phyloP scores from a whole-genome alignment of 2,113 vertebrate species.

The Python bivittatus region DNA sequence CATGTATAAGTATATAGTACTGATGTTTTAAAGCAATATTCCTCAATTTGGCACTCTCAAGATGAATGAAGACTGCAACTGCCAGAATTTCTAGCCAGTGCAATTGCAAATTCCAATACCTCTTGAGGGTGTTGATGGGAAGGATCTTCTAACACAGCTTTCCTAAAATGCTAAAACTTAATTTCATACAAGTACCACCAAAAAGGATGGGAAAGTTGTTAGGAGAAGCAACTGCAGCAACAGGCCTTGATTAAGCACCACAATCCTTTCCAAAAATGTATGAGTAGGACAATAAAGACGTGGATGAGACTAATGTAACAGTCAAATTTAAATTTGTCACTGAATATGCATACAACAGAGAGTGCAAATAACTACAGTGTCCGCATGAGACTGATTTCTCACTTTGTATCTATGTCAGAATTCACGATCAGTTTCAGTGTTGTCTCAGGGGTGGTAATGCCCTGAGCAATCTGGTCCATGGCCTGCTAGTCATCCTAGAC shows the following conservation, averaged over 20 bases:
- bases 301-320: neutral
- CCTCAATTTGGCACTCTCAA: neutral
- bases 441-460: no score
- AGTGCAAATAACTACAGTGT: neutral
- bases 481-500: no score
- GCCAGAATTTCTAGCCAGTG: neutral
- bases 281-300: neutral
- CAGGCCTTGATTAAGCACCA: neutral
- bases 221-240: neutral
- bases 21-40: neutral
- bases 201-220: neutral
- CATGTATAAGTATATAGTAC: neutral
- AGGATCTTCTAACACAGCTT: neutral
- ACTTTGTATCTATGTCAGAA: no score
- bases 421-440: no score
- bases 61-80: neutral
- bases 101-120: neutral
- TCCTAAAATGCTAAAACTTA: neutral
- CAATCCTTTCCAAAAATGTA: neutral
- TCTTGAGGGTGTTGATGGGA: neutral
- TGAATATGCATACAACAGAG: neutral
- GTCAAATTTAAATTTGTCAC: neutral
- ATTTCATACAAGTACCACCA: neutral
- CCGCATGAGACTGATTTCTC: neutral
- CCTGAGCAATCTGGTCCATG: no score